Conservation (phyloP, 2,888 invertebrate species). For the Carpatolechia fugitivella region DNA sequence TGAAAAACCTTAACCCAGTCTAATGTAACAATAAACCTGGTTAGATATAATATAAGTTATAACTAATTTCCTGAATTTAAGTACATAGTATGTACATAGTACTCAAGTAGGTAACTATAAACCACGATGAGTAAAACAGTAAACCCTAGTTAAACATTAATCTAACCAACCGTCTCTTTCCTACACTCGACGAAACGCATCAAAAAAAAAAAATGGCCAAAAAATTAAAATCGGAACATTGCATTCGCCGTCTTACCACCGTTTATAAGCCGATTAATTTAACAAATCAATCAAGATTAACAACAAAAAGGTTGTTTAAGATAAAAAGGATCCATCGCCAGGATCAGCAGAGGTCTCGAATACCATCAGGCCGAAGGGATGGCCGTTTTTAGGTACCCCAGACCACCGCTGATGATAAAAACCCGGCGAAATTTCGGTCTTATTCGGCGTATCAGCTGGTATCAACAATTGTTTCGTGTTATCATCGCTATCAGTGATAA, state of each 20-base stretch:
- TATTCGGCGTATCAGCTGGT: constrained; percentile 44
- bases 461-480: neutral
- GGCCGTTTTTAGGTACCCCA: constrained; percentile 68
- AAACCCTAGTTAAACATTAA: no score
- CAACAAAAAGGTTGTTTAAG: constrained; percentile 55
- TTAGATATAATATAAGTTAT: no score
- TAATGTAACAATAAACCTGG: no score
- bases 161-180: no score
- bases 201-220: neutral
- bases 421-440: constrained; percentile 51
- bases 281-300: constrained; percentile 67
- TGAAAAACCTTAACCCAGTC: no score
- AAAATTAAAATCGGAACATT: neutral
- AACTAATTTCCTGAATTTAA: no score
- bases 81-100: no score
- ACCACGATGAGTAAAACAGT: no score
- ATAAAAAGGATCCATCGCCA: constrained; percentile 65
- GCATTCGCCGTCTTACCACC: constrained; percentile 14
- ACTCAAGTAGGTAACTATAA: no score
- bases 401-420: constrained; percentile 74
- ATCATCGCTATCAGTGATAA: constrained; percentile 6
- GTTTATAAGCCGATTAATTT: constrained; percentile 56
- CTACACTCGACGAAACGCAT: neutral
- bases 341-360: constrained; percentile 81
- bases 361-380: constrained; percentile 65